Conservation (phyloP, 2,888 invertebrate species). For the Galerucella nymphaeae region DNA sequence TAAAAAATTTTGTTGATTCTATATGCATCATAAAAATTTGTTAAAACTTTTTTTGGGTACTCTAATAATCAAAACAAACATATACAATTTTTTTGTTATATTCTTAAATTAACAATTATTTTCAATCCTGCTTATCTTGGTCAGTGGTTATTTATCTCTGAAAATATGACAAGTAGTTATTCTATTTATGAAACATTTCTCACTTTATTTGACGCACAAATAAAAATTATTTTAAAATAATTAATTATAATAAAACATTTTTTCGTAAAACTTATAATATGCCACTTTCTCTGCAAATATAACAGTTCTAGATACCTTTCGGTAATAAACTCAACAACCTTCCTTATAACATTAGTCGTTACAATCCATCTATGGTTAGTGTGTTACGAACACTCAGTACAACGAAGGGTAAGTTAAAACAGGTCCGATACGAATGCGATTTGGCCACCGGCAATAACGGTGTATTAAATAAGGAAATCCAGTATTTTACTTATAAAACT, state of each 20-base stretch:
- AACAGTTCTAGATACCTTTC: not conserved
- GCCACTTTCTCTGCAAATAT: not conserved
- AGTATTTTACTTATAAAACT: slow-evolving; percentile 16
- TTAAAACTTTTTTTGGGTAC: too few relatives aligned
- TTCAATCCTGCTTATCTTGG: too few relatives aligned
- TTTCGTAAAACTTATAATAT: not conserved
- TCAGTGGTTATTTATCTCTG: too few relatives aligned
- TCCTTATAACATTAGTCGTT: not conserved
- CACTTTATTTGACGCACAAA: too few relatives aligned
- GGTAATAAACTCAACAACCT: not conserved
- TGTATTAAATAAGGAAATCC: slow-evolving; percentile 20
- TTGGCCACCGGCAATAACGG: slow-evolving; percentile 16
- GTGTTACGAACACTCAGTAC: slow-evolving; percentile 9
- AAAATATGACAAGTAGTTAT: too few relatives aligned
- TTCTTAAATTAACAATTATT: too few relatives aligned
- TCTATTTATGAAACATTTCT: too few relatives aligned
- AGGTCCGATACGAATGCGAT: slow-evolving; percentile 14
- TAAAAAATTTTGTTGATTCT: too few relatives aligned
- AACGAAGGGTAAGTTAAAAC: slow-evolving; percentile 22
- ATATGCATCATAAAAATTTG: too few relatives aligned
- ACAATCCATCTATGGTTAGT: not conserved
- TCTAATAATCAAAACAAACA: too few relatives aligned
- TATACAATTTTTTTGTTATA: too few relatives aligned
- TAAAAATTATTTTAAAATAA: too few relatives aligned
- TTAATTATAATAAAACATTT: not conserved